Evolutionary conservation across 2,797 vertebrate species (phyloP).

Genomic region (Ptychobarbus kaznakovi): DNA sequence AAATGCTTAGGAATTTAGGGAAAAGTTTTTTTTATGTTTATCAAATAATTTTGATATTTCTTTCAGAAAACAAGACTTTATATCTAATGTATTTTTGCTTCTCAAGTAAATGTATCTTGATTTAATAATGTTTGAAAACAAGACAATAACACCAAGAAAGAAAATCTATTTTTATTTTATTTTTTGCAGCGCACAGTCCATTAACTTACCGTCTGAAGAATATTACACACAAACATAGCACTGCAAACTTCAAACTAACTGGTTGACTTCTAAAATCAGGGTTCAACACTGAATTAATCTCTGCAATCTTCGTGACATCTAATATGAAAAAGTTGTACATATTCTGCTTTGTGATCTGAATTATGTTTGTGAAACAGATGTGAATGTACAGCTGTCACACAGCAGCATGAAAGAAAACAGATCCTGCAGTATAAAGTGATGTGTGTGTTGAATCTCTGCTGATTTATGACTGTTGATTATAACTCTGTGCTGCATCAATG

Average conservation of each 20-base stretch:
- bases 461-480: constrained; percentile 20
- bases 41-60: not conserved
- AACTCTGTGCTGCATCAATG: constrained; percentile 27
- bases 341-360: not conserved
- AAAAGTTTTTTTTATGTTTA: not conserved
- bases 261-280: not conserved
- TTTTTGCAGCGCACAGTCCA: not conserved
- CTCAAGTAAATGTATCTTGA: not conserved
- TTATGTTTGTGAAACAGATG: not conserved
- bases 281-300: not conserved
- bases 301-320: no score
- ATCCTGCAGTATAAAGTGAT: not conserved
- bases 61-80: not conserved
- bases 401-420: not conserved
- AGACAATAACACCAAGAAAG: not conserved
- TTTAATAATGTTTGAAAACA: not conserved
- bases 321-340: no score
- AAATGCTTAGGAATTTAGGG: no score
- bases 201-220: not conserved
- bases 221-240: not conserved
- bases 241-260: not conserved
- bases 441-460: constrained; percentile 16
- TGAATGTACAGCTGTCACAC: not conserved
- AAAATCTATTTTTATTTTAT: not conserved
- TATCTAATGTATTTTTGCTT: no score